Evolutionary conservation across 1,140 invertebrate species (phyloP).

Genomic region (Bicyclus anynana): DNA sequence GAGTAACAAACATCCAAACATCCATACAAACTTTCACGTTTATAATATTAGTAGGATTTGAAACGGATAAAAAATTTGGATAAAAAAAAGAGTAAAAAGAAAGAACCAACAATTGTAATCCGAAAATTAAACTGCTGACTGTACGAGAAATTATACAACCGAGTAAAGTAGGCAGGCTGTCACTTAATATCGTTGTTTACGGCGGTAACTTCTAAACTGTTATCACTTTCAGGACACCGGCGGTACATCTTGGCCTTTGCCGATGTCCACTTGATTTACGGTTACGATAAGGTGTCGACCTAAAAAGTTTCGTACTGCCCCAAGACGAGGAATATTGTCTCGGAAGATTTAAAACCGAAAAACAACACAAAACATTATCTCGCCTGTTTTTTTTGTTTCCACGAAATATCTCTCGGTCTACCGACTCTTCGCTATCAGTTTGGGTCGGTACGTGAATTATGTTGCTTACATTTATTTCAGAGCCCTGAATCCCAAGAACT

Average conservation of each 20-base stretch:
- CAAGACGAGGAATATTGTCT: slow-evolving; percentile 47
- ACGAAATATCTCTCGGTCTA: slow-evolving; percentile 31
- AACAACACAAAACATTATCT: slow-evolving; percentile 47
- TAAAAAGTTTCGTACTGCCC: slow-evolving; percentile 62
- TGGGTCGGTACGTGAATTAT: slow-evolving; percentile 24
- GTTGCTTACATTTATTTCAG: slow-evolving; percentile 19
- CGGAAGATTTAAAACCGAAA: slow-evolving; percentile 68
- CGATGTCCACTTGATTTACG: slow-evolving; percentile 74
- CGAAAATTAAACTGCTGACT: neutral
- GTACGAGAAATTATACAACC: slow-evolving; percentile 4
- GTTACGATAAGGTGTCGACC: slow-evolving; percentile 70
- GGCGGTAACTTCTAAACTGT: slow-evolving; percentile 56
- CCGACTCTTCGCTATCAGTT: slow-evolving; percentile 25
- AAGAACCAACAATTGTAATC: neutral
- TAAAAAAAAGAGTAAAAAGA: neutral
- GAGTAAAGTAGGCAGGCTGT: slow-evolving; percentile 16
- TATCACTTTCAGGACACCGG: slow-evolving; percentile 62
- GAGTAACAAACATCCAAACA: too few relatives aligned
- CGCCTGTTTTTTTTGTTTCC: slow-evolving; percentile 33
- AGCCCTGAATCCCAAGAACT: slow-evolving; percentile 6
- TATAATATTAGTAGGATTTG: too few relatives aligned
- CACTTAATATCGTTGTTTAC: slow-evolving; percentile 62
- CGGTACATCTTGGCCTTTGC: slow-evolving; percentile 57
- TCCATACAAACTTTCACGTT: too few relatives aligned
- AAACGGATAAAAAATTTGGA: neutral